Percentiles rank a stretch among this genome's conserved stretches.
These are phyloP conservation scores for Phalacrocorax brasilianus DNA, from an alignment of 2,113 vertebrate genomes.

Conservation along the genomic window DNA sequence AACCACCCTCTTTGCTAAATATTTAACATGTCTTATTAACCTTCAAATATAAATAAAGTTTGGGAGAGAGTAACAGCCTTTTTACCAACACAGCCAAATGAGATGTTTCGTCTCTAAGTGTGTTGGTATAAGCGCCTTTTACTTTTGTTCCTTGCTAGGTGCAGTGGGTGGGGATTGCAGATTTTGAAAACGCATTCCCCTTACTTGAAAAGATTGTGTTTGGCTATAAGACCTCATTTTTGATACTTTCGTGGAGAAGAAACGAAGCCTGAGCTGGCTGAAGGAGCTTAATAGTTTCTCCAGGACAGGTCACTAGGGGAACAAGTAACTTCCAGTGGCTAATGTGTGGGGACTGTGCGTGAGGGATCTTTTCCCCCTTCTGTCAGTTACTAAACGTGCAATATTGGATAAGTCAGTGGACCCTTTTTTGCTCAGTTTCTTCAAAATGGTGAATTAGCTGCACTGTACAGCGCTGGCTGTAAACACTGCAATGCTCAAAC, in stretches of 20 bases:
- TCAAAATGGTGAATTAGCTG: not conserved
- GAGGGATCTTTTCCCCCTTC: not conserved
- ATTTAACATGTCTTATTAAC: not conserved
- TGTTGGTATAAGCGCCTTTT: not conserved
- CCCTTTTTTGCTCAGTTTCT: not conserved
- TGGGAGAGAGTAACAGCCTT: not conserved
- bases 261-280: not conserved
- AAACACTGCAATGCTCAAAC: not conserved
- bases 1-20: not conserved
- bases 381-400: not conserved
- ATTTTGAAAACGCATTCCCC: not conserved
- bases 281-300: not conserved
- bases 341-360: fast-evolving
- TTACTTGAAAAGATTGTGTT: not conserved
- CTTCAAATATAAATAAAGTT: not conserved
- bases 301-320: not conserved
- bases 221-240: not conserved
- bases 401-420: not conserved
- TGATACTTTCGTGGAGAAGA: not conserved
- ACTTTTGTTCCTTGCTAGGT: not conserved
- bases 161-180: not conserved
- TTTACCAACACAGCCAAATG: not conserved
- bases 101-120: not conserved
- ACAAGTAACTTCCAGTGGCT: not conserved
- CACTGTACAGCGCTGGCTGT: not conserved